Base-by-base conservation (phyloP, 2,888 invertebrate genomes). In the Polymixis lichenea region DNA sequence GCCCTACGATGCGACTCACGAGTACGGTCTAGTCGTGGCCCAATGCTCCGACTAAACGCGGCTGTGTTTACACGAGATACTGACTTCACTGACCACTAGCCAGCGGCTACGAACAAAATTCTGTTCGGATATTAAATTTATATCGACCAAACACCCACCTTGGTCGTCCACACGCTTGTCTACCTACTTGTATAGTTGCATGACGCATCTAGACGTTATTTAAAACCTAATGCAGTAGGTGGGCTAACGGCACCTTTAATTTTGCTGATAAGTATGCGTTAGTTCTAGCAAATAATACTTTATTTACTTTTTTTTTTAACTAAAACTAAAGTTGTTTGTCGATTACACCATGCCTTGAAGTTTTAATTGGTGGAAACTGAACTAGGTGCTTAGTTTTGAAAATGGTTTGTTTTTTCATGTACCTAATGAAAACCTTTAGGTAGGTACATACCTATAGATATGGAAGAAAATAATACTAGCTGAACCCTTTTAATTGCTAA, bases 1-100 rank as follows among this genome's bases (percentile, higher is more conserved):
- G 77, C 77, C 75, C 82, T 86, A 89, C 82, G 85, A 85, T 55
- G 85, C 82, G 78, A 87, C 87, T 84, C 87, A 90, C 87, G 87
- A 90, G 86, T 86, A 83, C 85, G 86, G 83, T 72, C 77, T 74
- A 80, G 83, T 83, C 87, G 87, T 85, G 79, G 87, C 90, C 84
- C 82, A 85, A 86, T 84, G 87, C 90, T 87, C 86, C 83, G 80
- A 91, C 93, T 92, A 92, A 94, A 92, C 91, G 90, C 91, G 90
- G 85, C 89, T 89, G 87, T 94, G 93, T 94, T 95, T 95, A 94
- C 94, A 94, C 90, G 92, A 90, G 91, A 91, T 90, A 73, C 77
- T 64, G 77, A 53, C 77, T 78, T 80, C 73, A 86, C 91, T 89
- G 89, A 90, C 92, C 91, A 92, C 92, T 92, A 88, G 92, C 93